Evolutionary conservation across 2,797 vertebrate genomes (phyloP).

Genomic region (Darevskia nairensis): DNA sequence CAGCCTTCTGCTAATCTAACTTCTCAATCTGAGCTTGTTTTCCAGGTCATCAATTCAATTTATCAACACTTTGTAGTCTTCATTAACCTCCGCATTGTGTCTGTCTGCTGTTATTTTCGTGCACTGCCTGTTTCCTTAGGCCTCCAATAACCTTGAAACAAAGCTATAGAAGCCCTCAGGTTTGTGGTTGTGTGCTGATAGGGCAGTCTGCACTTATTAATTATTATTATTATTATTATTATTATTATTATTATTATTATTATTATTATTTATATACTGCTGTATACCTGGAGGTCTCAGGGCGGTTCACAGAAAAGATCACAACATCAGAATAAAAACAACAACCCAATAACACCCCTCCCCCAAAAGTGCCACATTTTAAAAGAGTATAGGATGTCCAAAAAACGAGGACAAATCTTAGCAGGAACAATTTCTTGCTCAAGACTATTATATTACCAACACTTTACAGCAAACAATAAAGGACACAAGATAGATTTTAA

Average conservation of each 20-base stretch:
- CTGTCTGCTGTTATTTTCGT: slow-evolving; percentile 13
- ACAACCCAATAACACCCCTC: too few species aligned
- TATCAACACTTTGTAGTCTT: slow-evolving; percentile 35
- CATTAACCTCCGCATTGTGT: slow-evolving; percentile 24
- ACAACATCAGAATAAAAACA: too few species aligned
- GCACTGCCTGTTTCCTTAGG: slow-evolving; percentile 18
- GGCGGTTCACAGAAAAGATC: too few species aligned
- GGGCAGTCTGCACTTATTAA: background rate
- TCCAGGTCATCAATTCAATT: slow-evolving; percentile 41
- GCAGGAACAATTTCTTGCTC: background rate
- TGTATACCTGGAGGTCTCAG: too few species aligned
- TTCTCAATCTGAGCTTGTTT: slow-evolving; percentile 31
- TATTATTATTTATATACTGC: too few species aligned
- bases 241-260: too few species aligned
- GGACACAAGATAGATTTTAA: background rate
- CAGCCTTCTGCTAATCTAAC: slow-evolving; percentile 36
- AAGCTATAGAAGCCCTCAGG: background rate
- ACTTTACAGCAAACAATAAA: background rate
- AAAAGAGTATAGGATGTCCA: background rate
- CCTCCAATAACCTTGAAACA: slow-evolving; percentile 4
- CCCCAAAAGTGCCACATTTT: too few species aligned
- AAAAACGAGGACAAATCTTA: background rate
- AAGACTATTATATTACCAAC: background rate
- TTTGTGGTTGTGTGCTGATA: background rate
- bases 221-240: too few species aligned